Evolutionary conservation across 1,140 invertebrate genomes (phyloP), one percentile per base, ranked within the genome.

Genomic region (Ceratina japonica): DNA sequence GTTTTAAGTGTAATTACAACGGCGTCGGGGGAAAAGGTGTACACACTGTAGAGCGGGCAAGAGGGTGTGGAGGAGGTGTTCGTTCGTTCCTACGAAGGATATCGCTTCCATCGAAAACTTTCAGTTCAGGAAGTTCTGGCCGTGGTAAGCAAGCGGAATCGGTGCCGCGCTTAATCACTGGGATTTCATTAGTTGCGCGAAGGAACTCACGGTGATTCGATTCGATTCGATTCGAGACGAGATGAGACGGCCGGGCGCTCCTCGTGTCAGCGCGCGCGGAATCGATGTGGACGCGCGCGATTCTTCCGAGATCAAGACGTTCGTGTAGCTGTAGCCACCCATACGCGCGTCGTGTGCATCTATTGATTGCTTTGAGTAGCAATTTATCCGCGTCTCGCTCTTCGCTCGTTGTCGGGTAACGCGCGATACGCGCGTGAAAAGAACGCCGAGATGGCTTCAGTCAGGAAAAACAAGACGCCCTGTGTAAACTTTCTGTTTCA

Each of bases 181-280:
- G 65, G 74, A 76, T 76, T 76, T 70, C 65, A 76, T 76, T 76
- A 76, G 65, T 76, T 76, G 37, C 54, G 56, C 74, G 65, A 76
- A 76, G 74, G 56, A 76, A 18, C 56, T 61, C 64, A 18, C 27
- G 27, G 63, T 75, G 73, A 75, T 75, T 75, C 52, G 74, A 75
- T 75, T 74, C 51, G 63, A 75, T 44, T 76, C 74, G 72, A 74
- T 18, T 49, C 52, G 24, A 65, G 52, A 75, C 63, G 74, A 58
- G 73, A 31, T 63, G 63, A 51, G 51, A 49, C 31, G 63, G 16
- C 73, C 52, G 4, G 27, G 27, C 27, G 27, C 27, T 31, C 27
- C 27, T 31, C 27, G 27, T 31, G 27, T 31, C 27, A 31, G 27
- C 27, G 27, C 4, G 63, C 44, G 20, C 1, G 62, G 27, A 69